Evolutionary conservation across 2,888 invertebrate species (phyloP).

Genomic region (Cantharis rustica): DNA sequence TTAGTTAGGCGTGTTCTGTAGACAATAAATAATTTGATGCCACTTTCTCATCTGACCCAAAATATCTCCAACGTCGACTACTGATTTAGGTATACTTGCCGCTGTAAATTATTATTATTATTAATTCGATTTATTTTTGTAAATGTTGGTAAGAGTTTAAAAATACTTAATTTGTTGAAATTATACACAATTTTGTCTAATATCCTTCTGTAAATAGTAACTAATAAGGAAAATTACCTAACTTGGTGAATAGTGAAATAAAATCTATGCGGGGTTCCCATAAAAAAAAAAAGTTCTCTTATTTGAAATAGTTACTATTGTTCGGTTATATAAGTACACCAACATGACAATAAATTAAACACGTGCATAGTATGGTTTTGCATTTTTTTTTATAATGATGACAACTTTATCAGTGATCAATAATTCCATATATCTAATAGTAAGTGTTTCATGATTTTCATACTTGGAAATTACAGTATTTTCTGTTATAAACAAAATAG

Average conservation of each 20-base stretch:
- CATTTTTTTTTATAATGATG: neutral
- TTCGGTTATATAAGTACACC: neutral
- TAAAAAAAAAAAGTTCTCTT: neutral
- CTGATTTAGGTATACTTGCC: neutral
- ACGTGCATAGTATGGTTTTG: neutral
- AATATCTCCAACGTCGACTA: constrained; percentile 3
- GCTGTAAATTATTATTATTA: neutral
- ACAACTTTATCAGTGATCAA: neutral
- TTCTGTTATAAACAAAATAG: neutral
- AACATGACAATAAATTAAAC: neutral
- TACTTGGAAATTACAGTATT: neutral
- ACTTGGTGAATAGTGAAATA: neutral
- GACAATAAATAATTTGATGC: constrained; percentile 13
- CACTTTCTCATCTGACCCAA: constrained; percentile 24
- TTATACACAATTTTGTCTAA: neutral
- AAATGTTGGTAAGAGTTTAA: neutral
- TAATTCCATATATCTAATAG: neutral
- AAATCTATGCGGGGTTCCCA: neutral
- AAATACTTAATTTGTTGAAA: neutral
- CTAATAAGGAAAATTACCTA: neutral
- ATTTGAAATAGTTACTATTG: neutral
- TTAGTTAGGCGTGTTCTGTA: neutral
- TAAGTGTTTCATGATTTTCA: neutral
- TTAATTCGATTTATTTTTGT: neutral
- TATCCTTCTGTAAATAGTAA: neutral